Evolutionary conservation across 1,140 invertebrate species (phyloP).

Genomic region (Microplitis demolitor): DNA sequence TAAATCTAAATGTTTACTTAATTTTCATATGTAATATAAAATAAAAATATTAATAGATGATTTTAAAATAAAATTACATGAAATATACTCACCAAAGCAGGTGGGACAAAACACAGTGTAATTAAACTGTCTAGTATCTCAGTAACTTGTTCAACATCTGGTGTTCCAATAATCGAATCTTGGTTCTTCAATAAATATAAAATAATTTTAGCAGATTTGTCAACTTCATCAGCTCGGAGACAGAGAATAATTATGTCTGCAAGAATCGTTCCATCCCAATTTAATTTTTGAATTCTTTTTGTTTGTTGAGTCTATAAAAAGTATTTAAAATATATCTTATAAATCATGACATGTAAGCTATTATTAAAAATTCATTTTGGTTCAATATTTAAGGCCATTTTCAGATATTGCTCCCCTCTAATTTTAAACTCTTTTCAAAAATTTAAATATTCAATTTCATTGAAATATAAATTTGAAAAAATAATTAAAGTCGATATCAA

Average conservation of each 20-base stretch:
- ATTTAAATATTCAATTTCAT: no score
- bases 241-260: constrained; percentile 37
- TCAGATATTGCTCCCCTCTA: no score
- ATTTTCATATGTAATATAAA: no score
- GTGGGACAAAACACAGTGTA: constrained; percentile 12
- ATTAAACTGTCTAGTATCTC: constrained; percentile 40
- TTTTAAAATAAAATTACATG: not conserved
- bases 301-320: constrained; percentile 20
- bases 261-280: constrained; percentile 4
- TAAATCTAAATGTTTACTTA: no score
- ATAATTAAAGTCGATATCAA: no score
- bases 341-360: no score
- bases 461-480: no score
- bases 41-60: not conserved
- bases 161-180: constrained; percentile 24
- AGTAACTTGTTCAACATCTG: constrained; percentile 21
- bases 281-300: not conserved
- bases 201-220: constrained; percentile 36
- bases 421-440: no score
- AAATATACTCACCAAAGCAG: constrained; percentile 42
- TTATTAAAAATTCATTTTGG: not conserved
- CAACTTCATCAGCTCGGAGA: constrained; percentile 30
- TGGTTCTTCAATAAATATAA: constrained; percentile 22
- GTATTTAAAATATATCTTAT: not conserved
- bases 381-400: no score